Conservation (phyloP, 1,140 invertebrate species). For the Drosophila pectinifera region DNA sequence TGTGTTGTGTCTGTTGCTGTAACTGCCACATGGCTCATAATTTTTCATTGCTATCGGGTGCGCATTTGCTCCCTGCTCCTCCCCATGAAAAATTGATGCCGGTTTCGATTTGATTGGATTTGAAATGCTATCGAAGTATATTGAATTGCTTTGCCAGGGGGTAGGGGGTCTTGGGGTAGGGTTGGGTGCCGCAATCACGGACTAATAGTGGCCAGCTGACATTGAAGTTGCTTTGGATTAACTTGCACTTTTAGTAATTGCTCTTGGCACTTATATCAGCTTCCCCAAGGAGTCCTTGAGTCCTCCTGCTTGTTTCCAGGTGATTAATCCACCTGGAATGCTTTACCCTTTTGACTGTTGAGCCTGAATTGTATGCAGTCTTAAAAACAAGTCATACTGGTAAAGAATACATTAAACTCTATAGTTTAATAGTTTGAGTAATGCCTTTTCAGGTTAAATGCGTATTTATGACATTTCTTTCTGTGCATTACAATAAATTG, state of each 20-base stretch:
- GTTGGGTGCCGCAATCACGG: slow-evolving; percentile 39
- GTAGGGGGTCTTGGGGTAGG: not conserved
- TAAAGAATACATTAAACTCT: not conserved
- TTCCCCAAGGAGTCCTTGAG: slow-evolving; percentile 7
- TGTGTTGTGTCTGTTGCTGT: slow-evolving; percentile 42
- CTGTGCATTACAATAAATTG: slow-evolving; percentile 36
- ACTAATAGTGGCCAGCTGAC: slow-evolving; percentile 43
- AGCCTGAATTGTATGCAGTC: not conserved
- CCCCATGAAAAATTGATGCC: slow-evolving; percentile 71
- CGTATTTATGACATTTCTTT: not conserved
- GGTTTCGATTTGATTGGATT: slow-evolving; percentile 74
- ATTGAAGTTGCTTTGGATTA: slow-evolving; percentile 36
- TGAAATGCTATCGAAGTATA: slow-evolving; percentile 67
- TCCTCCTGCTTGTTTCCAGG: not conserved
- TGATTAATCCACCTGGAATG: slow-evolving; percentile 38
- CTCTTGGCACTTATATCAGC: slow-evolving; percentile 33
- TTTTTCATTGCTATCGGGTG: slow-evolving; percentile 67
- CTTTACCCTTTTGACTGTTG: not conserved
- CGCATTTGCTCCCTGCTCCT: slow-evolving; percentile 35
- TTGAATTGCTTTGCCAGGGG: slow-evolving; percentile 55
- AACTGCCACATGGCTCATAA: slow-evolving; percentile 76
- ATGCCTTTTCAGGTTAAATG: no score
- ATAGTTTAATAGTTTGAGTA: not conserved
- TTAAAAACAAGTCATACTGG: no score
- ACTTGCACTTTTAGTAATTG: slow-evolving; percentile 46